Evolutionary conservation across 2,113 vertebrate species (phyloP), one percentile per base, ranked within the genome.

Genomic region (Sialia sialis): DNA sequence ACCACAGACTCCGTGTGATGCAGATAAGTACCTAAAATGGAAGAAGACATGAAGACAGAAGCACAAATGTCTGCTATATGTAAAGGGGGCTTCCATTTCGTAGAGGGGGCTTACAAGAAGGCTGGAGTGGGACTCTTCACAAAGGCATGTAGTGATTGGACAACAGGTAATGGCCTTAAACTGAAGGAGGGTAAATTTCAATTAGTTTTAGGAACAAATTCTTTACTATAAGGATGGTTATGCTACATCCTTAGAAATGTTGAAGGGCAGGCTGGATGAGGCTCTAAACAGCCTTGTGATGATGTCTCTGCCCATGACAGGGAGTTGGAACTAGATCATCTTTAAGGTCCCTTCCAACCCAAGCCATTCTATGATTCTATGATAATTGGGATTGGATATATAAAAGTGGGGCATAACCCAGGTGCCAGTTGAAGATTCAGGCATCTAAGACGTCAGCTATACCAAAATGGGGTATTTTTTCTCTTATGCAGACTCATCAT

Each of bases 1-100:
- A 70, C 1, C 21, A 48, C 11, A 58, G 13, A 17, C 5, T 1
- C 13, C 25, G 8, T 0, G 0, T 54, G 30, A 39, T 20, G 21
- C 60, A 27, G 9, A 25, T 19, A 56, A 67, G 13, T 6, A 68
- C 18, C 75, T 59, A 39, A 74, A 49, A 56, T 43, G 5, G 22
- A 87, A 51, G 26, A 93, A 84, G 4, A 6, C 27, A 9, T 11
- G 6, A 80, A 43, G 41, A 43, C 41, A 43, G 41, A 49, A 49
- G 48, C n/a, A 30, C 1, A 77, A 73, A 56, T 12, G 1, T 76
- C 12, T 73, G 13, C 16, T 68, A 16, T 20, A 75, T 0, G 5
- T 82, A 67, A 64, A 49, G 14, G 4, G 14, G 13, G 5, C 19
- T 62, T 30, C 25, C 2, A 10, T 25, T 19, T 39, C 23, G 15